A percentile compares a stretch with the other conserved stretches of the same genome.
Conservation (phyloP, 2,888 invertebrate genomes). For the Tachina fera region DNA sequence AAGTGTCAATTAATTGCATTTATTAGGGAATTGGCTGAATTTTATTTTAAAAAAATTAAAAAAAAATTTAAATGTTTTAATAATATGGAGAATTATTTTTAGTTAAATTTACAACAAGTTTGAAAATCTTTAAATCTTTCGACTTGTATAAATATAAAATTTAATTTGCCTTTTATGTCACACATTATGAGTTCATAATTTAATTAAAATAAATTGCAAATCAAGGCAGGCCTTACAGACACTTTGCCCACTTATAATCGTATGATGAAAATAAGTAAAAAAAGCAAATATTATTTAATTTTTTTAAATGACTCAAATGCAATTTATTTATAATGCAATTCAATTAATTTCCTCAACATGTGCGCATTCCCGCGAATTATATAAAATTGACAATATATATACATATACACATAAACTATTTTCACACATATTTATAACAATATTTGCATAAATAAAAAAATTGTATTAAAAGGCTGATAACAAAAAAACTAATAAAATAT, state of each 20-base stretch:
- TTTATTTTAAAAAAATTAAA: neutral
- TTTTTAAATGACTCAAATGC: slow-evolving; percentile 59
- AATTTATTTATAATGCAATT: slow-evolving; percentile 55
- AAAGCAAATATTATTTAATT: slow-evolving; percentile 51
- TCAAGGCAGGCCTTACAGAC: slow-evolving; percentile 34
- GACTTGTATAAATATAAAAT: neutral
- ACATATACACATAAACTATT: slow-evolving; percentile 1
- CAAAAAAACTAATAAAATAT: neutral
- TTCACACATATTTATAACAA: neutral
- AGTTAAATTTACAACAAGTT: neutral
- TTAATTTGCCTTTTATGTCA: neutral
- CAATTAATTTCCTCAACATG: slow-evolving; percentile 39
- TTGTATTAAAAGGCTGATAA: slow-evolving; percentile 8
- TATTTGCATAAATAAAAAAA: slow-evolving; percentile 11
- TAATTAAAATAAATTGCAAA: slow-evolving; percentile 50
- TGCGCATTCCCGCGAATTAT: slow-evolving; percentile 21
- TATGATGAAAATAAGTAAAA: neutral
- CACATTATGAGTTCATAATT: neutral
- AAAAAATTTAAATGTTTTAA: neutral
- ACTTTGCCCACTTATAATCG: neutral
- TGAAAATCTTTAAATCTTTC: neutral
- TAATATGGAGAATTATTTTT: neutral
- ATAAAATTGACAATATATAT: slow-evolving; percentile 24
- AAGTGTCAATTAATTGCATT: slow-evolving; percentile 70
- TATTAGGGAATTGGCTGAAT: slow-evolving; percentile 51